phyloP scores from a whole-genome alignment of 30 jellyfish, hydroid and myxozoan species.

The Clytia hemisphaerica region DNA sequence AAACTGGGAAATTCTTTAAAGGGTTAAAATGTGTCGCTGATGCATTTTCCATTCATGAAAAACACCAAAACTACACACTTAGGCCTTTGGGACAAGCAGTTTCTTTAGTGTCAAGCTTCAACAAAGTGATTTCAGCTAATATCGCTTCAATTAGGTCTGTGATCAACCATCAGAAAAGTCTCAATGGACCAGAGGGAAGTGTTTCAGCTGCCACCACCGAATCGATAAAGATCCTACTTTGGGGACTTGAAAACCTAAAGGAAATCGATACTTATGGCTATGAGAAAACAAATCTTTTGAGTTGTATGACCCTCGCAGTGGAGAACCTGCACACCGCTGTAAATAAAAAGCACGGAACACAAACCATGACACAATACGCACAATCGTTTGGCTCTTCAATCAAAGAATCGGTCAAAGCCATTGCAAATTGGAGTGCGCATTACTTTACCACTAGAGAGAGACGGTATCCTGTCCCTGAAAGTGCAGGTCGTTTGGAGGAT shows the following conservation, averaged over 20 bases:
- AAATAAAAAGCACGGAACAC: too few relatives aligned
- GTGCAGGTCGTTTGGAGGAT: background rate
- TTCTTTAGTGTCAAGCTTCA: conserved; percentile 3
- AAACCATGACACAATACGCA: too few relatives aligned
- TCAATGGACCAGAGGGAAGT: conserved; percentile 10
- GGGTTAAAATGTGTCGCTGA: background rate
- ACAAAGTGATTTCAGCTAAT: background rate
- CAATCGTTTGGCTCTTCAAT: background rate
- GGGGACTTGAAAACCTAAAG: conserved; percentile 11
- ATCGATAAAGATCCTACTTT: background rate
- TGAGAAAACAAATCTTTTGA: background rate
- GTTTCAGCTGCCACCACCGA: too few relatives aligned
- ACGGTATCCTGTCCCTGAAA: too few relatives aligned
- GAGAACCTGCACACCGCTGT: too few relatives aligned
- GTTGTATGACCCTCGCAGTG: too few relatives aligned
- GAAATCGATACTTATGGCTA: background rate
- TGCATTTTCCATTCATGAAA: too few relatives aligned
- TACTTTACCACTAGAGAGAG: background rate
- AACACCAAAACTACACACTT: conserved; percentile 1
- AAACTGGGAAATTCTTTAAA: background rate
- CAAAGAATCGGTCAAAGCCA: conserved; percentile 12
- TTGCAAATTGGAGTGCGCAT: conserved; percentile 15
- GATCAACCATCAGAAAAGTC: too few relatives aligned
- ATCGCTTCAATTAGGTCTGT: background rate
- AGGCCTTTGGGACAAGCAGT: conserved; percentile 9